phyloP scores from a whole-genome alignment of 2,888 invertebrate genomes.

The Octodonta nipae region DNA sequence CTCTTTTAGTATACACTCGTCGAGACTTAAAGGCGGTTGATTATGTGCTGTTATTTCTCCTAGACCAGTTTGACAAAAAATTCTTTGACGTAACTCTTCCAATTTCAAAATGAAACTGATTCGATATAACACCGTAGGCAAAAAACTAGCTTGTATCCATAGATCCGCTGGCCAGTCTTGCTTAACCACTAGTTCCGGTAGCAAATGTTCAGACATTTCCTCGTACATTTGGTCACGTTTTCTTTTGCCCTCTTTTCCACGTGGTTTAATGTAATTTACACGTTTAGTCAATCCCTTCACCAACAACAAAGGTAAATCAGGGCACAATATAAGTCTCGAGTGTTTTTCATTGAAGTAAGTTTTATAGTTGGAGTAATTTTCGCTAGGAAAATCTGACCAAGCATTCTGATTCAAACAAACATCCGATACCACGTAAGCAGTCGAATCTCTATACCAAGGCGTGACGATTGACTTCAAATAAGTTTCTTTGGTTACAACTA shows the following conservation, averaged over 20 bases:
- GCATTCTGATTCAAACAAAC: slow-evolving; percentile 55
- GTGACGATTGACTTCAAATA: slow-evolving; percentile 65
- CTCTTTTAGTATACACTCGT: slow-evolving; percentile 23
- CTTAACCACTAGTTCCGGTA: slow-evolving; percentile 76
- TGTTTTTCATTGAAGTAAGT: slow-evolving; percentile 70
- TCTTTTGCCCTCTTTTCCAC: slow-evolving; percentile 30
- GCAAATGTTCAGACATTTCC: slow-evolving; percentile 52
- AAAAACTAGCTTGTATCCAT: slow-evolving; percentile 71
- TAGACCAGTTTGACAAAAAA: slow-evolving; percentile 38
- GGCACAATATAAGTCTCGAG: slow-evolving; percentile 46
- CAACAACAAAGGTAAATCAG: slow-evolving; percentile 63
- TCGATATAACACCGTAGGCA: slow-evolving; percentile 78
- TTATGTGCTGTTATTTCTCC: slow-evolving; percentile 24
- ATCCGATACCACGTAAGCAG: slow-evolving; percentile 52
- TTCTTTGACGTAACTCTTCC: slow-evolving; percentile 52
- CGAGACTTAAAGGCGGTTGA: slow-evolving; percentile 26
- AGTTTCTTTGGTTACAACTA: slow-evolving; percentile 43
- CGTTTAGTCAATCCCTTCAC: slow-evolving; percentile 54
- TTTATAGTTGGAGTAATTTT: slow-evolving; percentile 47
- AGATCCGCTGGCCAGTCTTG: slow-evolving; percentile 58
- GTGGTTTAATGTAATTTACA: slow-evolving; percentile 48
- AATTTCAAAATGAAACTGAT: slow-evolving; percentile 54
- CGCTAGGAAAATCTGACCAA: slow-evolving; percentile 50
- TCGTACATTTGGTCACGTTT: slow-evolving; percentile 37
- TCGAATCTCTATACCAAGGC: slow-evolving; percentile 58